These are phyloP conservation scores for Zophobas morio DNA, from an alignment of 1,140 invertebrate genomes.

Conservation along the genomic window DNA sequence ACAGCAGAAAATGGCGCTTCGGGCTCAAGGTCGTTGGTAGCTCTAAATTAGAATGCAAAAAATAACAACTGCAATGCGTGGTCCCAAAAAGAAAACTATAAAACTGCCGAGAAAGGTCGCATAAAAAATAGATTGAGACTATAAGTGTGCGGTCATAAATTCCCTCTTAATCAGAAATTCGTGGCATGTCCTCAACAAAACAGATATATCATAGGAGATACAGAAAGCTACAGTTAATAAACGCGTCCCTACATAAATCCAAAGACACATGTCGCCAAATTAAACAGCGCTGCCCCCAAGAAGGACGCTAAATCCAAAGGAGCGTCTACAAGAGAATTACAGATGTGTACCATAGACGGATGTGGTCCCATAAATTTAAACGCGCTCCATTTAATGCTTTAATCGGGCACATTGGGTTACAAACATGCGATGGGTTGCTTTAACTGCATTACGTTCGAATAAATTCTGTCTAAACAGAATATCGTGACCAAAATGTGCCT, in stretches of 20 bases:
- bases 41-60: neutral
- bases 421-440: constrained; percentile 46
- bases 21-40: no score
- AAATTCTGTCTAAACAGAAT: constrained; percentile 45
- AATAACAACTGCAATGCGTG: constrained; percentile 2
- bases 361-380: constrained; percentile 51
- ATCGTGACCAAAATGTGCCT: constrained; percentile 41
- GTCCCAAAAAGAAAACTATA: constrained; percentile 35
- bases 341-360: constrained; percentile 52
- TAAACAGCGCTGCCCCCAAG: constrained; percentile 39
- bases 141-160: constrained; percentile 40
- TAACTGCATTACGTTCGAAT: constrained; percentile 46
- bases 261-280: constrained; percentile 45
- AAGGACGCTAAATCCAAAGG: constrained; percentile 45
- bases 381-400: constrained; percentile 50
- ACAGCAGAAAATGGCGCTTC: no score
- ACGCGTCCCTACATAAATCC: constrained; percentile 37
- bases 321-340: constrained; percentile 46
- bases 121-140: constrained; percentile 26
- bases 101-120: constrained; percentile 11
- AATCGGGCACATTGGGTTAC: constrained; percentile 46
- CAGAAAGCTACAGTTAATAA: constrained; percentile 16
- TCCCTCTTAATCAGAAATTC: constrained; percentile 49
- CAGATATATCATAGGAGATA: constrained; percentile 47
- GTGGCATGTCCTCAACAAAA: constrained; percentile 46